Evolutionary conservation across 1,140 invertebrate genomes (phyloP).

Genomic region (Adelges cooleyi): DNA sequence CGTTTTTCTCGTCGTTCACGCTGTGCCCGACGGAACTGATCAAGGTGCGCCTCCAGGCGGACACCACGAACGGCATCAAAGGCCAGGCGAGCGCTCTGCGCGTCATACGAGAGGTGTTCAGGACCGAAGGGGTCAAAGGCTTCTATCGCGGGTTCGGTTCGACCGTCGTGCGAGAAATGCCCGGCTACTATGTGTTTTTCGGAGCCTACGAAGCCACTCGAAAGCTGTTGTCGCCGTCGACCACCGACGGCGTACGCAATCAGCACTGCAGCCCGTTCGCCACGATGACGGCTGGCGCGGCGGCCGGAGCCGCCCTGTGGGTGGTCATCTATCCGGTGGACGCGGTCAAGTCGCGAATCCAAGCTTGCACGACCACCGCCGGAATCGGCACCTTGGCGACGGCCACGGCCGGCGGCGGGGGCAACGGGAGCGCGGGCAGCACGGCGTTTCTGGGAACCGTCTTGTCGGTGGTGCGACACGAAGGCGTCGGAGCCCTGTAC

Average conservation of each 20-base stretch:
- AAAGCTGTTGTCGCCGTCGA: conserved; percentile 49
- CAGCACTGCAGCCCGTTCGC: too few relatives aligned
- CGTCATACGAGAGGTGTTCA: conserved; percentile 62
- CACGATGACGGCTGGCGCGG: conserved; percentile 77
- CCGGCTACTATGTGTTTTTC: conserved; percentile 98
- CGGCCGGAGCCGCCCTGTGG: conserved; percentile 85
- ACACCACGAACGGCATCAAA: not conserved
- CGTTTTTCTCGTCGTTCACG: conserved; percentile 92
- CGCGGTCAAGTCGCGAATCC: conserved; percentile 93
- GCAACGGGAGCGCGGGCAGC: not conserved
- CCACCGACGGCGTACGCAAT: conserved; percentile 36
- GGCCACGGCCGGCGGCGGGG: not conserved
- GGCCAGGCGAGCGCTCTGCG: not conserved
- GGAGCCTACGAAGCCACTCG: conserved; percentile 85
- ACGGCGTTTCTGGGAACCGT: conserved; percentile 34
- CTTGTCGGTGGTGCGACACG: conserved; percentile 57
- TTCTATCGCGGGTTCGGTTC: conserved; percentile 82
- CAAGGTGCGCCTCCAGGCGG: conserved; percentile 84
- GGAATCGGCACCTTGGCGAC: too few relatives aligned
- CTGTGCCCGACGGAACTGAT: conserved; percentile 96
- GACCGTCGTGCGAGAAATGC: conserved; percentile 93
- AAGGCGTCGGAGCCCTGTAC: conserved; percentile 72
- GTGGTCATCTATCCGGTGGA: conserved; percentile 89
- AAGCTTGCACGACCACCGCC: conserved; percentile 43
- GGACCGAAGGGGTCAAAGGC: conserved; percentile 62